Evolutionary conservation across 2,113 vertebrate genomes (phyloP).

Genomic region (Erythrocercus mccallii): DNA sequence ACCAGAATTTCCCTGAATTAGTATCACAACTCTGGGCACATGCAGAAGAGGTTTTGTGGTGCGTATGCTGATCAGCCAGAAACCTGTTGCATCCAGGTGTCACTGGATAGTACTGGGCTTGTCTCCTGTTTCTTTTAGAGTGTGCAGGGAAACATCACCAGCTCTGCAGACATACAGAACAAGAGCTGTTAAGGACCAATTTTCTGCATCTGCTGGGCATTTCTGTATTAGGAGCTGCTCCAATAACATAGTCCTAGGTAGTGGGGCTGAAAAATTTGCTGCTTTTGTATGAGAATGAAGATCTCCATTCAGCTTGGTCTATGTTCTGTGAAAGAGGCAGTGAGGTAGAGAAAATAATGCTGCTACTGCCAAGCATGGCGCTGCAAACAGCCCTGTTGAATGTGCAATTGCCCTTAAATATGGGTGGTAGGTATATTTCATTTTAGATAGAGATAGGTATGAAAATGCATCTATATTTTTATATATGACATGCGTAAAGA

Average conservation of each 20-base stretch:
- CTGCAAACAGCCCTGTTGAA: background rate
- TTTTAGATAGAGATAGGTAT: background rate
- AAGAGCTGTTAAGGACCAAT: background rate
- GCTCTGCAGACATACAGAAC: background rate
- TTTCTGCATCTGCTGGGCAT: background rate
- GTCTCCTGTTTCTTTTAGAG: background rate
- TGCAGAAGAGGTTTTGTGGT: background rate
- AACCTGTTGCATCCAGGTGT: background rate
- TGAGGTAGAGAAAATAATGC: background rate
- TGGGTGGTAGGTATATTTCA: too few relatives aligned
- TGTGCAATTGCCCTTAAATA: background rate
- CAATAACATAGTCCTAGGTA: background rate
- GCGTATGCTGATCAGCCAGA: background rate
- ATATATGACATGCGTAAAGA: background rate
- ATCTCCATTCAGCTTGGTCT: rapidly evolving
- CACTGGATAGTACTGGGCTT: background rate
- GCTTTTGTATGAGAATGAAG: background rate
- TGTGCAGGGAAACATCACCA: background rate
- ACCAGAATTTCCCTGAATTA: background rate
- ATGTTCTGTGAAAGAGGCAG: background rate
- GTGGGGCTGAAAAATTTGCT: background rate
- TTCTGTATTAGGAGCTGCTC: background rate
- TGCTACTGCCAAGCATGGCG: background rate
- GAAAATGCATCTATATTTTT: background rate
- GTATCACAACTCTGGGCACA: background rate